Evolutionary conservation across 2,797 vertebrate species (phyloP), one percentile per base, ranked within the genome.

Genomic region (Valencia hispanica): DNA sequence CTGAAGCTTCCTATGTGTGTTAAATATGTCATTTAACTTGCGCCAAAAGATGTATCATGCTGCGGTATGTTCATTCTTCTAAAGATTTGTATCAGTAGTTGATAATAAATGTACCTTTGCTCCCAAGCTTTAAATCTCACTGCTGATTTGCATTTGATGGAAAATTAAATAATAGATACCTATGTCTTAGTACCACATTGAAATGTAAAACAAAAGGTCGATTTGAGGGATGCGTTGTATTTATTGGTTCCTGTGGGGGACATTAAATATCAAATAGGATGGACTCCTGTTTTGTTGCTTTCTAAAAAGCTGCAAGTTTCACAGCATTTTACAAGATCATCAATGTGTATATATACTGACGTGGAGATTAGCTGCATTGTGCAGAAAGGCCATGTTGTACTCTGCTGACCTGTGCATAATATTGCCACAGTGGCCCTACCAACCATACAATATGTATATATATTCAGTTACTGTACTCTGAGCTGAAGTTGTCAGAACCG

Each of bases 341-440:
- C 18, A 1, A 63, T 73, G 41, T 22, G 39, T 15, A 1, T n/a
- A 57, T 45, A 17, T 11, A 71, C 14, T 68, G 11, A 36, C 66
- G 79, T 84, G 86, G 87, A 71, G 27, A 48, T 73, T 74, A 78
- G 22, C 48, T 51, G 78, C 59, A 65, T 48, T 61, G 48, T 32
- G 70, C 39, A 69, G 79, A 79, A 78, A 82, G 79, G 81, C 55
- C 80, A 77, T 34, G 3, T 2, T 14, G 68, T 77, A 17, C 17
- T 70, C 30, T n/a, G 36, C 57, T 75, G 74, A 32, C 5, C 70
- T 72, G 4, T 77, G 59, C 50, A 70, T 41, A 48, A 70, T 22
- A 68, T 10, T 34, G 48, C 72, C 20, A 63, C 78, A 82, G 9
- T 47, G 68, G 45, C 47, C 27, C 43, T 39, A 5, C 27, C 25